Conservation (phyloP, 2,113 vertebrate species). For the Budorcas taxicolor region DNA sequence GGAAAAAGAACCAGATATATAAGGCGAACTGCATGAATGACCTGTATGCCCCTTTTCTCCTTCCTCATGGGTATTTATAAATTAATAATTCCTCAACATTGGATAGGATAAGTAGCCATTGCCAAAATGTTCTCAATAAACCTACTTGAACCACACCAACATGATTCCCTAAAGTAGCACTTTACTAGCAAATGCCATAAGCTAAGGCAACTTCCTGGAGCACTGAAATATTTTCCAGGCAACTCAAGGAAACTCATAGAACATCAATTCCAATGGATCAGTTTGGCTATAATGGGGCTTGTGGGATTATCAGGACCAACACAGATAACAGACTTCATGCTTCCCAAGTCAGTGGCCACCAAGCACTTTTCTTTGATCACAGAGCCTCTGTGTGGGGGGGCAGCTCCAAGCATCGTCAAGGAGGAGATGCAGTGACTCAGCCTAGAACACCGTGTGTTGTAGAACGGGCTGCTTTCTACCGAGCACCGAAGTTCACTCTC, state of each 20-base stretch:
- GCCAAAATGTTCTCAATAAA: neutral
- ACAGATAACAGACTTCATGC: conserved; percentile 65
- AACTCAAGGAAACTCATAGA: conserved; percentile 43
- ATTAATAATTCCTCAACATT: neutral
- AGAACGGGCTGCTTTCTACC: neutral
- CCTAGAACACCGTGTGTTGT: neutral
- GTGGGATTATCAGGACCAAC: conserved; percentile 63
- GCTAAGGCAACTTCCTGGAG: conserved; percentile 54
- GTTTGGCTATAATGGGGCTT: conserved; percentile 55
- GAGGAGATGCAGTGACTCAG: neutral
- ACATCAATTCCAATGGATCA: conserved; percentile 62
- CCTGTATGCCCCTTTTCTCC: neutral
- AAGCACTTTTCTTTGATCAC: neutral
- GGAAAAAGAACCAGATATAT: neutral
- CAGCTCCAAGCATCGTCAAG: neutral
- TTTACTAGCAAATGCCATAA: neutral
- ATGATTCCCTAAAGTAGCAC: conserved; percentile 30
- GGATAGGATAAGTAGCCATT: neutral
- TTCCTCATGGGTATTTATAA: neutral
- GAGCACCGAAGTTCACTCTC: neutral
- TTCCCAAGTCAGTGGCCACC: conserved; percentile 57
- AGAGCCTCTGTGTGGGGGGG: neutral
- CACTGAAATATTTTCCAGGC: neutral
- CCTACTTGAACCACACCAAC: neutral
- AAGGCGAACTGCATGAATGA: neutral